Conservation (phyloP, 2,113 vertebrate species). For the Lagopus leucura region DNA sequence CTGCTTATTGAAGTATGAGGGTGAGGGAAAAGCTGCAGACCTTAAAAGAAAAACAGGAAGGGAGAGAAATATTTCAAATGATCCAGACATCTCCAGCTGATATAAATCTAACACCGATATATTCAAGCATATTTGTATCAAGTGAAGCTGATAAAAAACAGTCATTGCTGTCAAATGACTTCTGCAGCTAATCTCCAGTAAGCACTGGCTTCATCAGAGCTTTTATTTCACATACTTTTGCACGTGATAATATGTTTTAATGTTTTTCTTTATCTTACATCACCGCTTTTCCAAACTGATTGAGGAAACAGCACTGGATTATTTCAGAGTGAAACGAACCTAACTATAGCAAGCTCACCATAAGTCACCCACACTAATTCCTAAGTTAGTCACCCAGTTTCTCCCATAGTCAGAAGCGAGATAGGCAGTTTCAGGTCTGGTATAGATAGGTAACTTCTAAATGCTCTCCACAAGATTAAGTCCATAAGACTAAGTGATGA, state of each 20-base stretch:
- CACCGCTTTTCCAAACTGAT: neutral
- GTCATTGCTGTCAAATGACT: neutral
- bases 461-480: neutral
- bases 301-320: neutral
- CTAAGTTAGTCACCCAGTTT: neutral
- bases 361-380: neutral
- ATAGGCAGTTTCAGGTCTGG: neutral
- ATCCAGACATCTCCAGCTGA: neutral
- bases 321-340: neutral
- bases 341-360: neutral
- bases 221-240: neutral
- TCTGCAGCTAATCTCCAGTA: neutral
- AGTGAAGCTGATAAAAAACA: neutral
- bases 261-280: neutral
- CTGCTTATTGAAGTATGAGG: neutral
- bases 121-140: neutral
- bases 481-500: neutral
- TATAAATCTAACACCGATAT: neutral
- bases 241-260: fast-evolving
- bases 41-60: neutral
- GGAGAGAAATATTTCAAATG: neutral
- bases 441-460: neutral
- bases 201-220: neutral
- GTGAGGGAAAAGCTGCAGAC: neutral
- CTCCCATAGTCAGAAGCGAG: neutral